Evolutionary conservation across 2,113 vertebrate genomes (phyloP).

Genomic region (Zapornia atra): DNA sequence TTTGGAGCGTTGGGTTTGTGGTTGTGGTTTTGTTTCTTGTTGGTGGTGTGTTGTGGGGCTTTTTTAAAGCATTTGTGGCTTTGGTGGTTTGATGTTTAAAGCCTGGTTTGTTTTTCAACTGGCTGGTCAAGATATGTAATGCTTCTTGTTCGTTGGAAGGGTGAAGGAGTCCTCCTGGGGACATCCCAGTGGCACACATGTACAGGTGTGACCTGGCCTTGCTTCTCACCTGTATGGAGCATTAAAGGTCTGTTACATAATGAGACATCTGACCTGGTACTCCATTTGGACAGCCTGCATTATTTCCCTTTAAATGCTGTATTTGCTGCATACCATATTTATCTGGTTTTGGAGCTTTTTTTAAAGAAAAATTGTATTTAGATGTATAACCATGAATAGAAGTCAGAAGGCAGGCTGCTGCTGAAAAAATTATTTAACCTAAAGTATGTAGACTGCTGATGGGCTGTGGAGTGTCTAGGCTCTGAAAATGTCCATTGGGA

Average conservation of each 20-base stretch:
- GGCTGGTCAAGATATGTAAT: background rate
- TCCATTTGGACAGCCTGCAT: background rate
- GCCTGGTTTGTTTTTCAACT: background rate
- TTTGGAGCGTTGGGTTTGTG: background rate
- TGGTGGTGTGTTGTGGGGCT: too few relatives aligned
- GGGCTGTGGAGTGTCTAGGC: background rate
- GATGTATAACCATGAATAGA: background rate
- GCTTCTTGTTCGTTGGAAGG: fast-evolving
- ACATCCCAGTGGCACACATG: background rate
- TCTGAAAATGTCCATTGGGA: background rate
- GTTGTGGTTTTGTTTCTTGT: background rate
- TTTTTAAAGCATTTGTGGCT: background rate
- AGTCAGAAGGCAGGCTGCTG: background rate
- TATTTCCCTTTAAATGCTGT: background rate
- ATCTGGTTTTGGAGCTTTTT: background rate
- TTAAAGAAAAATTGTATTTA: background rate
- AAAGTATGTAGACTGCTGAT: background rate
- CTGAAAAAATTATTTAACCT: background rate
- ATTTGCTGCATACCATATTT: background rate
- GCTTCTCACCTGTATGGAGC: background rate
- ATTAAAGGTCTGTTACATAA: fast-evolving
- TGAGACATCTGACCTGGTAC: background rate
- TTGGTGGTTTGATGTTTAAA: background rate
- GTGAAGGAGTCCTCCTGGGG: background rate
- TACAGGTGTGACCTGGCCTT: background rate